Conservation (phyloP, 2,888 invertebrate species). For the Mystacides longicornis region DNA sequence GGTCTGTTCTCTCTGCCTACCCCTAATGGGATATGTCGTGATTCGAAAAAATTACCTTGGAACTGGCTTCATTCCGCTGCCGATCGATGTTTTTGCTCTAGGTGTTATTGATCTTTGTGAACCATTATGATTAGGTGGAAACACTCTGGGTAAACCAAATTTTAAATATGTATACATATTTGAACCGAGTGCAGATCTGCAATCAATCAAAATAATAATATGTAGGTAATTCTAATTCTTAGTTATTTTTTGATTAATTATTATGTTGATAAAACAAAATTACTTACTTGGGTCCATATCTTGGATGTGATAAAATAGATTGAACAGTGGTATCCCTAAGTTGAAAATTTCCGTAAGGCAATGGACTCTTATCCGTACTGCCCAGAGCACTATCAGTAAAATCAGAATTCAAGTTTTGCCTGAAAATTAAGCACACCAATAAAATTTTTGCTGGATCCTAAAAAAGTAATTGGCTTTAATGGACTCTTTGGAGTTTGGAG, state of each 20-base stretch:
- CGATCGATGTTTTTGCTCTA: constrained; percentile 48
- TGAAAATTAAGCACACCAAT: too few species aligned
- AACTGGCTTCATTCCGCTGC: constrained; percentile 48
- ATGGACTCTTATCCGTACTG: constrained; percentile 85
- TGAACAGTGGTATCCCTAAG: constrained; percentile 88
- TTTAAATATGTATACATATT: constrained; percentile 93
- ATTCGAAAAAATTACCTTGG: constrained; percentile 36
- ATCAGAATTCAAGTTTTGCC: constrained; percentile 92
- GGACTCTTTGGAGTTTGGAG: too few species aligned
- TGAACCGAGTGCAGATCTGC: constrained; percentile 74
- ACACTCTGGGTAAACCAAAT: constrained; percentile 86
- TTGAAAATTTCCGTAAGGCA: constrained; percentile 92
- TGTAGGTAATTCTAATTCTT: background rate
- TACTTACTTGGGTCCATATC: constrained; percentile 78
- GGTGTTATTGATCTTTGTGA: constrained; percentile 63
- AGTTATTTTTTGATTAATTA: background rate
- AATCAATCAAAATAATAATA: background rate
- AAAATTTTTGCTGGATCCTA: too few species aligned
- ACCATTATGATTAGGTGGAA: constrained; percentile 74
- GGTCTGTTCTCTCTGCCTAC: too few species aligned
- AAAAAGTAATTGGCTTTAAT: too few species aligned
- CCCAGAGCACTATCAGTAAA: constrained; percentile 92
- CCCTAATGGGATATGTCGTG: background rate
- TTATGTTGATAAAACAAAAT: background rate
- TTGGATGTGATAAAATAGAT: constrained; percentile 80